A percentile compares a stretch with the other conserved stretches of the same genome.
Conservation (phyloP, 2,888 invertebrate genomes). For the Dryocosmus kuriphilus region DNA sequence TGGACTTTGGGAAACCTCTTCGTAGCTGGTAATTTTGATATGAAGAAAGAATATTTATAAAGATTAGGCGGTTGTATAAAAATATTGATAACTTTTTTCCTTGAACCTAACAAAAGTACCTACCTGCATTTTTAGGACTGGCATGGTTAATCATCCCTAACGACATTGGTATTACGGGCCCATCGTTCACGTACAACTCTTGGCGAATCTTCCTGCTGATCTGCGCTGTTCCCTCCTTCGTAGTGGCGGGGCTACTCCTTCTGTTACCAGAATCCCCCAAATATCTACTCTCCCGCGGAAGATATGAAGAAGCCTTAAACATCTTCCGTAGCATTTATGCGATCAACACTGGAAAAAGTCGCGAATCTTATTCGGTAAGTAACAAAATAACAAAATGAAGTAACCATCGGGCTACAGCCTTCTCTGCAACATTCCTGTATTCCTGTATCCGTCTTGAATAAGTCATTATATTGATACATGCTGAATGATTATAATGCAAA, state of each 20-base stretch:
- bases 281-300: conserved; percentile 89
- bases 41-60: too few relatives aligned
- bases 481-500: neutral
- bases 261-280: conserved; percentile 95
- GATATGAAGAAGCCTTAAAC: conserved; percentile 88
- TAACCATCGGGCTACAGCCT: too few relatives aligned
- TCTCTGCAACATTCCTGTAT: too few relatives aligned
- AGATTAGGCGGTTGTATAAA: neutral
- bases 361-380: conserved; percentile 88
- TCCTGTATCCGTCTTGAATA: too few relatives aligned
- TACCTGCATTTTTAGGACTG: conserved; percentile 76
- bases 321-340: conserved; percentile 90
- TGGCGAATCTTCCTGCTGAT: conserved; percentile 95
- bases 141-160: conserved; percentile 81
- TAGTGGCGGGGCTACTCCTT: conserved; percentile 90
- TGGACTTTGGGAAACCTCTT: conserved; percentile 96
- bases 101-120: neutral
- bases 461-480: neutral
- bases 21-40: conserved; percentile 88
- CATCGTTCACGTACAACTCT: conserved; percentile 89
- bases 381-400: conserved; percentile 60
- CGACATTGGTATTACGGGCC: conserved; percentile 83
- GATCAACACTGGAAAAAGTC: conserved; percentile 88
- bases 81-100: conserved; percentile 28
- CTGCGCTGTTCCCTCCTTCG: conserved; percentile 92